Percentiles rank a stretch among this genome's conserved stretches.
Conservation (phyloP, 2,888 invertebrate genomes). For the Stenurella melanura region DNA sequence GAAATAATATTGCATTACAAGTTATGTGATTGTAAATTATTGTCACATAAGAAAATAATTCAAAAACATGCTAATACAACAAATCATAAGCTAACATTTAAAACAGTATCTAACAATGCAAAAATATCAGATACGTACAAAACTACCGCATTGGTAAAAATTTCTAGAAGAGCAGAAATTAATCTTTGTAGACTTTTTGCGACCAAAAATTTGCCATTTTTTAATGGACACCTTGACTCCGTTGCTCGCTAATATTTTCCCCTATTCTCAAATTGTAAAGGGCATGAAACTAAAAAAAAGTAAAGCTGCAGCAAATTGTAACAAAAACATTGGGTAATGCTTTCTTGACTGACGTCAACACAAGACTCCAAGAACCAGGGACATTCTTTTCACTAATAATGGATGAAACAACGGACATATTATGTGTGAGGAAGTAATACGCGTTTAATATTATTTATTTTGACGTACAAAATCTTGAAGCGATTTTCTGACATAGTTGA, state of each 20-base stretch:
- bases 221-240: not conserved
- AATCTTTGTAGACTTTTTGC: not conserved
- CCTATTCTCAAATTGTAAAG: not conserved
- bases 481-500: conserved; percentile 2
- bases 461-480: not conserved
- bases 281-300: not conserved
- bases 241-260: not conserved
- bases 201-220: conserved; percentile 2
- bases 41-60: conserved; percentile 13
- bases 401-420: not conserved
- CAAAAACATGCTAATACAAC: not conserved
- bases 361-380: not conserved
- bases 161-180: conserved; percentile 3
- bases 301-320: not conserved
- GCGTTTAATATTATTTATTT: not conserved
- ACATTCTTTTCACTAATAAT: not conserved
- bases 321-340: not conserved
- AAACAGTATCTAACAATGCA: not conserved
- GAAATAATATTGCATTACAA: not conserved
- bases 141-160: not conserved
- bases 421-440: not conserved
- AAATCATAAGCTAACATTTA: not conserved
- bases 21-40: not conserved
- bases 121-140: not conserved
- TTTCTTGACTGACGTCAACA: not conserved